Percentiles rank a stretch among this genome's conserved stretches.
These are phyloP conservation scores for Condylura cristata DNA, from an alignment of 2,113 vertebrate genomes.

Conservation along the genomic window DNA sequence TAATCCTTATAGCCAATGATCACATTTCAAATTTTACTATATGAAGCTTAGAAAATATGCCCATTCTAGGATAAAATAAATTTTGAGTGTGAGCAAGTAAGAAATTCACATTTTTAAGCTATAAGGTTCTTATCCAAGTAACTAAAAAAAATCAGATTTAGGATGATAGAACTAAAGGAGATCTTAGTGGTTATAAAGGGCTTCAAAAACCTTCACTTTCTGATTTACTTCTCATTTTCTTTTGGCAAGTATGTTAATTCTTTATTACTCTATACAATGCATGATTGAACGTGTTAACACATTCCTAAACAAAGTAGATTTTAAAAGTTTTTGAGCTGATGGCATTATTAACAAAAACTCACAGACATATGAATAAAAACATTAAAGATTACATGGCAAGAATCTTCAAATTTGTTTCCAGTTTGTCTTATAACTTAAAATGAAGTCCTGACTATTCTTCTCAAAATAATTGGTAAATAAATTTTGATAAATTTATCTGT, in stretches of 20 bases:
- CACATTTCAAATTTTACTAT: constrained; percentile 10
- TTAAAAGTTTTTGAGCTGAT: constrained; percentile 49
- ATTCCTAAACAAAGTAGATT: not conserved
- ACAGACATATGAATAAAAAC: not conserved
- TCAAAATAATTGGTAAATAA: not conserved
- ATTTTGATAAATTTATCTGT: not conserved
- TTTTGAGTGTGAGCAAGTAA: not conserved
- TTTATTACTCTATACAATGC: not conserved
- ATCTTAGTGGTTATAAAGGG: not conserved
- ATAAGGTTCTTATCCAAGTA: not conserved
- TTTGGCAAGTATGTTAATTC: constrained; percentile 3
- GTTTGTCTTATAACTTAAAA: constrained; percentile 10
- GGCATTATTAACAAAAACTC: constrained; percentile 21
- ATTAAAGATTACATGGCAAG: not conserved
- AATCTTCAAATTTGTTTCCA: not conserved
- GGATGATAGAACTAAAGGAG: not conserved
- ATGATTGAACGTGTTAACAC: not conserved
- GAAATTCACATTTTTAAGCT: not conserved
- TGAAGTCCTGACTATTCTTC: not conserved
- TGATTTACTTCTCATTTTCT: not conserved
- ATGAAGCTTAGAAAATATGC: not conserved
- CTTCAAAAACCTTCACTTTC: not conserved
- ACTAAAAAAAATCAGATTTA: not conserved
- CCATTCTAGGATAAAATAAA: constrained; percentile 20
- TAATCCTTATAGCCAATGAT: not conserved